Evolutionary conservation across 2,113 vertebrate genomes (phyloP).

Genomic region (Felis catus): DNA sequence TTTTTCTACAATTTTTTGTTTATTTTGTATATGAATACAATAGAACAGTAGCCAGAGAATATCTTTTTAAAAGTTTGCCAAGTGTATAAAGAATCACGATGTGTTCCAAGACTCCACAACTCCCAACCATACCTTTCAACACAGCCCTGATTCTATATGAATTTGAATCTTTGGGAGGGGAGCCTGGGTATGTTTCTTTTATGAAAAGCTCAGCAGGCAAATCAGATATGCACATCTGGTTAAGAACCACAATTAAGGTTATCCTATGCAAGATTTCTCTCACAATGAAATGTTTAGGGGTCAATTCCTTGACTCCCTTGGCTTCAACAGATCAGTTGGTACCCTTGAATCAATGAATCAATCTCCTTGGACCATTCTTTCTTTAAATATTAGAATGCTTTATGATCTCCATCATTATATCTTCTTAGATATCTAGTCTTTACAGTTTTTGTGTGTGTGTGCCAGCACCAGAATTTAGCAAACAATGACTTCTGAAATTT

Average conservation of each 20-base stretch:
- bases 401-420: neutral
- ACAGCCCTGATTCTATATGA: neutral
- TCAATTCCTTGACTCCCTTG: neutral
- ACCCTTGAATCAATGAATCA: neutral
- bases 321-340: neutral
- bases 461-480: neutral
- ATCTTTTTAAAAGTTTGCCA: neutral
- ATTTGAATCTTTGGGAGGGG: neutral
- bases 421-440: neutral
- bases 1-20: neutral
- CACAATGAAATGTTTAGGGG: neutral
- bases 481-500: neutral
- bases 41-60: neutral
- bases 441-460: neutral
- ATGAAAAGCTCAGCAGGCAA: neutral
- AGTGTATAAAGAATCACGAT: neutral
- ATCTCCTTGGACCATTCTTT: neutral
- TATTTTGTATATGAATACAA: neutral
- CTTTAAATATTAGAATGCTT: neutral
- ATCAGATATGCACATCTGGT: neutral
- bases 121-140: fast-evolving
- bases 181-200: neutral
- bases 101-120: neutral
- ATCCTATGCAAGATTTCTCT: neutral
- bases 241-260: neutral